Conservation (phyloP, 2,797 vertebrate genomes). For the Leptodactylus fallax region DNA sequence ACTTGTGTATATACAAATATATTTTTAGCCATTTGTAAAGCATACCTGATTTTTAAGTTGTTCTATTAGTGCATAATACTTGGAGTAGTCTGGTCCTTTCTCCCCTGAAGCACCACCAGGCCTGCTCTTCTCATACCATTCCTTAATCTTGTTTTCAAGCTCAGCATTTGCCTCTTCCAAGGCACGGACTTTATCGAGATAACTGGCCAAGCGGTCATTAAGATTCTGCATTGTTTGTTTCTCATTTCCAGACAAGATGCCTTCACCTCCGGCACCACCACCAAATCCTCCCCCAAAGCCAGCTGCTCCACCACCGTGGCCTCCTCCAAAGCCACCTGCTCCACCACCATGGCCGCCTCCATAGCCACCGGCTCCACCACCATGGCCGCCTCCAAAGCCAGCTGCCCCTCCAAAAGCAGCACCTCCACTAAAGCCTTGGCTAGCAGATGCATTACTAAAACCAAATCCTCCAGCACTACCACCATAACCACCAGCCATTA, state of each 20-base stretch:
- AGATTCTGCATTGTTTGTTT: slow-evolving; percentile 93
- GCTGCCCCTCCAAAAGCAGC: neutral
- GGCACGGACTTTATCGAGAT: slow-evolving; percentile 86
- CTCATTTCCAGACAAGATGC: slow-evolving; percentile 76
- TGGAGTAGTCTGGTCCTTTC: slow-evolving; percentile 44
- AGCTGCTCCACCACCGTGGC: neutral
- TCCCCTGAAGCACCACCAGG: neutral
- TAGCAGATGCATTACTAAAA: neutral
- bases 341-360: neutral
- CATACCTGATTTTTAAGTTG: slow-evolving; percentile 41
- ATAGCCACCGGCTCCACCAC: neutral
- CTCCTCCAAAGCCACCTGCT: neutral
- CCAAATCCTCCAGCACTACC: neutral
- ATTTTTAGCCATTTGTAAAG: slow-evolving; percentile 10
- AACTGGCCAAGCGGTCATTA: slow-evolving; percentile 86
- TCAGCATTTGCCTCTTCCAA: slow-evolving; percentile 80
- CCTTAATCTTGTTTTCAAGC: slow-evolving; percentile 80
- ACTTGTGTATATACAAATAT: neutral
- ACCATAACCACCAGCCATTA: neutral
- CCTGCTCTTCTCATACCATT: slow-evolving; percentile 80
- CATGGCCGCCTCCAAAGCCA: neutral
- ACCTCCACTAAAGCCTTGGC: neutral
- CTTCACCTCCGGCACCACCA: slow-evolving; percentile 63
- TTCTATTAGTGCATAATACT: slow-evolving; percentile 50
- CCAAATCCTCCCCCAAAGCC: neutral